Evolutionary conservation across 64 coral and sea anemone genomes (phyloP).

Genomic region (Platygyra sinensis): DNA sequence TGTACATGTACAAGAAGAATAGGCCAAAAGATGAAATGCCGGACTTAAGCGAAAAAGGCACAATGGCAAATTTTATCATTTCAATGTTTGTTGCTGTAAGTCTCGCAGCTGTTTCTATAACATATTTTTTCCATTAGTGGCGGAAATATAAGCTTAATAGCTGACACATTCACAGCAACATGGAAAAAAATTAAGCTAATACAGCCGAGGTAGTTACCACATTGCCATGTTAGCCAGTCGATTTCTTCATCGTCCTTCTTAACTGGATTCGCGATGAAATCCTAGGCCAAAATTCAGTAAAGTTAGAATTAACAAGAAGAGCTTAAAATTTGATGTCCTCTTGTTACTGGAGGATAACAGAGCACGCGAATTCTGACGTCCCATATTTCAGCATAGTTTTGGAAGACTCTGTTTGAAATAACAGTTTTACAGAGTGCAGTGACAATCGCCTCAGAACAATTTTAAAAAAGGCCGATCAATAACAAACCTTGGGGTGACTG

Average conservation of each 20-base stretch:
- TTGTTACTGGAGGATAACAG: no score
- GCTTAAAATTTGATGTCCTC: background rate
- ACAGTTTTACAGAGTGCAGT: background rate
- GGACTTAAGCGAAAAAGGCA: no score
- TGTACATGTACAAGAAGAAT: no score
- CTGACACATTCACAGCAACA: background rate
- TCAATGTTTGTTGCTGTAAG: no score
- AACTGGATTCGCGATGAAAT: conserved; percentile 70
- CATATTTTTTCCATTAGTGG: no score
- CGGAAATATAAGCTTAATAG: no score
- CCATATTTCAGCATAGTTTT: no score
- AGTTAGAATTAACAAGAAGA: background rate
- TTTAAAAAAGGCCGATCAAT: background rate
- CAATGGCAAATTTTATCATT: no score
- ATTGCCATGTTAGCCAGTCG: conserved; percentile 76
- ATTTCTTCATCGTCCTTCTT: conserved; percentile 44
- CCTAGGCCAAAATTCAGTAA: conserved; percentile 15
- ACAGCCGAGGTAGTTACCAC: conserved; percentile 79
- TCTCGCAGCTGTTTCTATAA: no score
- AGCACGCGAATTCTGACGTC: no score
- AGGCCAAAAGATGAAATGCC: no score
- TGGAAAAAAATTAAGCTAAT: background rate
- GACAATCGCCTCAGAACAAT: background rate
- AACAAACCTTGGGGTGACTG: conserved; percentile 62
- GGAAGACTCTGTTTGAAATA: no score